Evolutionary conservation across 2,797 vertebrate genomes (phyloP).

Genomic region (Tamandua tetradactyla): DNA sequence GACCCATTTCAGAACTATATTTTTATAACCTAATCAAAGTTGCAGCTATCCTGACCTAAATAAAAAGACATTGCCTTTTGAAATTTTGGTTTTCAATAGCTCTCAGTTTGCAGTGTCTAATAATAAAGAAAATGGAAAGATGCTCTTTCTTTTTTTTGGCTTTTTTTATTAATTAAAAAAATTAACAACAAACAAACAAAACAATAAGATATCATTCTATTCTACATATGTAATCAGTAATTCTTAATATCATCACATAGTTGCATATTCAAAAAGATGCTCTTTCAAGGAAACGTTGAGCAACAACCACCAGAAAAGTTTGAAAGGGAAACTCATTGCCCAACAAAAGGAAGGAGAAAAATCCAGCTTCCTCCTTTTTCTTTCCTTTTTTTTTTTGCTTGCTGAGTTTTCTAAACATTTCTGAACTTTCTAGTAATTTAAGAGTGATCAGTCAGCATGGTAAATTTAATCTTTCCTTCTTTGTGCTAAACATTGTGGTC

Average conservation of each 20-base stretch:
- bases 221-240: no score
- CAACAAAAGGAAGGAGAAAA: constrained; percentile 45
- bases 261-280: no score
- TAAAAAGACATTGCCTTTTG: constrained; percentile 41
- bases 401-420: background rate
- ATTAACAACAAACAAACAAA: no score
- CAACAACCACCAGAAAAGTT: constrained; percentile 12
- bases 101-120: constrained; percentile 40
- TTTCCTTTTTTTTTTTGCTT: background rate
- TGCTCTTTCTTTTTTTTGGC: no score
- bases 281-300: constrained; percentile 58
- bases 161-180: no score
- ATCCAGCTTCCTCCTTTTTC: constrained; percentile 13
- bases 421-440: background rate
- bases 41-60: background rate
- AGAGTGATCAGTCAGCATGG: no score
- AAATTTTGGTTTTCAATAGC: constrained; percentile 43
- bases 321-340: constrained; percentile 54
- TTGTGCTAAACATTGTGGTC: background rate
- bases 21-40: background rate
- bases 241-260: no score
- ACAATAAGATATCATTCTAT: no score
- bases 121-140: constrained; percentile 69
- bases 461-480: background rate
- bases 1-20: background rate